These are phyloP conservation scores for Metopia argyrocephala DNA, from an alignment of 2,888 invertebrate species.

Conservation along the genomic window DNA sequence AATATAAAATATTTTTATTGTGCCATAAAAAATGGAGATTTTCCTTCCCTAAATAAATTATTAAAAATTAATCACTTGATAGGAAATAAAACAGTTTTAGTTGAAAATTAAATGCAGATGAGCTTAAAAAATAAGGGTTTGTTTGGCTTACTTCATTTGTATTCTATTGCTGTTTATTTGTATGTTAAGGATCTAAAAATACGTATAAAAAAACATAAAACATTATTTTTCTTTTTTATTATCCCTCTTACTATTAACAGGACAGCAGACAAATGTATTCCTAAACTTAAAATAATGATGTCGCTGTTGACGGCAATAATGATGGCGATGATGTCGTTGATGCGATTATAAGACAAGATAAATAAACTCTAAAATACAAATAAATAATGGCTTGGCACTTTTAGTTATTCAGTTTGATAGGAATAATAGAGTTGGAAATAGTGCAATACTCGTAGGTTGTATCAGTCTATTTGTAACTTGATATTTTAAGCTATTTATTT, in stretches of 20 bases:
- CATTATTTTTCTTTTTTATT: slow-evolving; percentile 1
- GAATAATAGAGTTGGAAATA: background rate
- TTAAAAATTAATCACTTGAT: slow-evolving; percentile 37
- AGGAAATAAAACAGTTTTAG: slow-evolving; percentile 3
- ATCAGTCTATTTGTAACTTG: background rate
- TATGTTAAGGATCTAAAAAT: background rate
- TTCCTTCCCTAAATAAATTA: slow-evolving; percentile 11
- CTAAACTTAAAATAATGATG: background rate
- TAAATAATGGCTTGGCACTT: slow-evolving; percentile 9
- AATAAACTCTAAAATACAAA: slow-evolving; percentile 13
- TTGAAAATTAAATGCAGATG: slow-evolving; percentile 3
- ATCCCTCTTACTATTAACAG: background rate
- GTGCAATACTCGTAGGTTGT: background rate
- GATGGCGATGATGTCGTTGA: slow-evolving; percentile 10
- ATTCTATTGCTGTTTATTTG: background rate
- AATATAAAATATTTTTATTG: too few relatives aligned
- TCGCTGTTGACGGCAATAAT: background rate
- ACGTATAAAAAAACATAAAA: background rate
- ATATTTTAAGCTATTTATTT: background rate
- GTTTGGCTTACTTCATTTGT: too few relatives aligned
- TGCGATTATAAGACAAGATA: slow-evolving; percentile 32
- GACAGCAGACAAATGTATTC: background rate
- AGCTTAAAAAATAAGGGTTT: background rate
- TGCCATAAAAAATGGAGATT: too few relatives aligned
- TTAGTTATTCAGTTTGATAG: background rate